phyloP scores from a whole-genome alignment of 2,888 invertebrate species.

The Rhimphoctona megacephalus region DNA sequence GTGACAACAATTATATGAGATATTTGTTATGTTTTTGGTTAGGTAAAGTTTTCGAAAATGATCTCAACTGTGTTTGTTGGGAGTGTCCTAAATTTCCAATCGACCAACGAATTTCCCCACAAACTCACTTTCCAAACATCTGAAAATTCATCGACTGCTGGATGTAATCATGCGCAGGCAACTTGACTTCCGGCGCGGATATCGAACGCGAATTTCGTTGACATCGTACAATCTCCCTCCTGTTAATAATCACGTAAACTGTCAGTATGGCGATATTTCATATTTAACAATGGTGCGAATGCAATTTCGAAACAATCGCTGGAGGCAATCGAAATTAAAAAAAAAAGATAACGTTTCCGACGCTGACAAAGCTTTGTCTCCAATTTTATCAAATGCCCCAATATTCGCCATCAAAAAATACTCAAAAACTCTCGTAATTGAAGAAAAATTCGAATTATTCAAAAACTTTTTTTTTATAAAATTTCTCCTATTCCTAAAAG shows the following conservation, averaged over 20 bases:
- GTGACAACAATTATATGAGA: no score
- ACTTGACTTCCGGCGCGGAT: constrained; percentile 68
- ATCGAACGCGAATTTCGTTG: constrained; percentile 63
- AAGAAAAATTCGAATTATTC: not conserved
- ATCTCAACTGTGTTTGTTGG: no score
- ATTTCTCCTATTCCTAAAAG: not conserved
- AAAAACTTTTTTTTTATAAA: not conserved
- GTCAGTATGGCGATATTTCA: constrained; percentile 41
- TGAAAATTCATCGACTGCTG: constrained; percentile 56
- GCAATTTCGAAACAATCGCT: not conserved
- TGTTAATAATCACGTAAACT: constrained; percentile 36
- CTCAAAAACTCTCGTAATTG: not conserved
- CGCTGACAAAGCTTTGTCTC: not conserved
- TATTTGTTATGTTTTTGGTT: no score
- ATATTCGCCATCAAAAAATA: not conserved
- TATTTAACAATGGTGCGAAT: not conserved
- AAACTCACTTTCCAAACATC: constrained; percentile 23
- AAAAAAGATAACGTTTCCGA: not conserved
- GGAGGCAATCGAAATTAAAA: not conserved
- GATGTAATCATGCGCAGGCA: constrained; percentile 62
- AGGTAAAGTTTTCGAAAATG: no score
- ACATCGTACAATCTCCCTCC: constrained; percentile 7
- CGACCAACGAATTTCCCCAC: constrained; percentile 37
- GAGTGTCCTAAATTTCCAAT: constrained; percentile 7
- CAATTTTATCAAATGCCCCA: not conserved